phyloP scores from a whole-genome alignment of 2,113 vertebrate genomes.

The Phylloscopus whistleri region DNA sequence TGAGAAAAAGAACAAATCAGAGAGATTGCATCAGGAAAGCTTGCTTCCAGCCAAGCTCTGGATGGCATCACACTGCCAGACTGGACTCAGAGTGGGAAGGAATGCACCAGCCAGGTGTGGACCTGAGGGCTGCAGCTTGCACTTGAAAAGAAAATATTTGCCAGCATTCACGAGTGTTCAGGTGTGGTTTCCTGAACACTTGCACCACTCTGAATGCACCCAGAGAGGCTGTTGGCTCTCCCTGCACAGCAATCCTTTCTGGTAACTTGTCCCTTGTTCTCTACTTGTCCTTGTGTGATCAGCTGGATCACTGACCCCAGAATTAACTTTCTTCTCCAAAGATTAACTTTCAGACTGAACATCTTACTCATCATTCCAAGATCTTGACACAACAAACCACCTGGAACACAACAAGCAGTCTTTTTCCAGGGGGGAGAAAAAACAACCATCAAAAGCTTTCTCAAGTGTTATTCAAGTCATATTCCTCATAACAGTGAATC shows the following conservation, averaged over 20 bases:
- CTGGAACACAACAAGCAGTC: background rate
- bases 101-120: background rate
- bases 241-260: accelerated
- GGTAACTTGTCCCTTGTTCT: background rate
- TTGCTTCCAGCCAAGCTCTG: background rate
- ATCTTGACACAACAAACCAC: background rate
- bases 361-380: background rate
- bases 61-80: background rate
- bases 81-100: background rate
- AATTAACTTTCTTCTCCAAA: background rate
- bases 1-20: background rate
- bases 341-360: background rate
- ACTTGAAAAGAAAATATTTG: background rate
- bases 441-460: background rate
- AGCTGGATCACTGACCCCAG: background rate
- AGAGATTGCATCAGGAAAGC: background rate
- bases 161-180: background rate
- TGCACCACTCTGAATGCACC: background rate
- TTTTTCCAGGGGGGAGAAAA: background rate
- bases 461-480: background rate
- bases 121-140: background rate
- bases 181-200: background rate
- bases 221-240: background rate
- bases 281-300: background rate
- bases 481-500: background rate